Conservation (phyloP, 2,888 invertebrate species). For the Torymus aiolomorphi region DNA sequence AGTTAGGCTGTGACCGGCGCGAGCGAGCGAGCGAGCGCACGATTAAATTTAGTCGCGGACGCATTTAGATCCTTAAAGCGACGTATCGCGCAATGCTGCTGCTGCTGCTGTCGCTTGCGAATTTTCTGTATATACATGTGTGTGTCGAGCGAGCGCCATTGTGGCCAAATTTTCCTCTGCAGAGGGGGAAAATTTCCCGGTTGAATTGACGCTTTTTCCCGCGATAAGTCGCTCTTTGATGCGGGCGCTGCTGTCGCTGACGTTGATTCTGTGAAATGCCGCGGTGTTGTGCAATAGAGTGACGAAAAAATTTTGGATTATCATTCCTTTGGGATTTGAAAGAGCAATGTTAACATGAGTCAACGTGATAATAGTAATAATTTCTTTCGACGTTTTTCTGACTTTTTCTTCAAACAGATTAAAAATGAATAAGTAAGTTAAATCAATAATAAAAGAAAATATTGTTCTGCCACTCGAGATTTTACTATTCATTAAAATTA, state of each 20-base stretch:
- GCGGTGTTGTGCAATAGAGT: too few species aligned
- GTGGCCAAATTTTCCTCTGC: neutral
- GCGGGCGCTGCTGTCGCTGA: neutral
- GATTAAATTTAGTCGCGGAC: conserved; percentile 53
- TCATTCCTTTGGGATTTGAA: too few species aligned
- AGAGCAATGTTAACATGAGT: too few species aligned
- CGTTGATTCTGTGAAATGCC: too few species aligned
- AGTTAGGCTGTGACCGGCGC: conserved; percentile 41
- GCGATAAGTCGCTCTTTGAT: neutral
- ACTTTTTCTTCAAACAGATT: too few species aligned
- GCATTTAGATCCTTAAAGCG: conserved; percentile 50
- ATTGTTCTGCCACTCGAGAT: too few species aligned
- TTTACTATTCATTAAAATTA: too few species aligned
- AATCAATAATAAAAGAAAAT: too few species aligned
- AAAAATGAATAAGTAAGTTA: too few species aligned
- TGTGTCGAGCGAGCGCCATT: neutral
- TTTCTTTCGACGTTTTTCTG: too few species aligned
- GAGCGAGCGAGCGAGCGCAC: neutral
- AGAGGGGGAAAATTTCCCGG: neutral
- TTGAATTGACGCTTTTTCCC: neutral
- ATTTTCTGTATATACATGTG: conserved; percentile 1
- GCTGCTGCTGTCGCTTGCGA: neutral
- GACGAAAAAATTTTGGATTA: too few species aligned
- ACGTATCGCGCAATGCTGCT: neutral
- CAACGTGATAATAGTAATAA: too few species aligned